phyloP scores from a whole-genome alignment of 2,797 vertebrate genomes.

The Galaxias olidus region DNA sequence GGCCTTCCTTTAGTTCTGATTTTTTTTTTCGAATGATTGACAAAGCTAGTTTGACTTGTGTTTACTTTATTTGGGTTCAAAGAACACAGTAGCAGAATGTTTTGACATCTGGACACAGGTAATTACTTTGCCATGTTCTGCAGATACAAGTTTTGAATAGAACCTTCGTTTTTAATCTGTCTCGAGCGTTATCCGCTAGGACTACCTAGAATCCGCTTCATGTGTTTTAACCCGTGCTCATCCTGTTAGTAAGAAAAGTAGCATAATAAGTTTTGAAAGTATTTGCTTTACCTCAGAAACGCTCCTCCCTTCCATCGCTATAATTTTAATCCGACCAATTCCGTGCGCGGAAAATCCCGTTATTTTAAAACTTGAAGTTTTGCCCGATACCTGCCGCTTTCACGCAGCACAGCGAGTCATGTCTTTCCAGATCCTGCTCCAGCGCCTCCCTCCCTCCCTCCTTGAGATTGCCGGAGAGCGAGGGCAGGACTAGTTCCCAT shows the following conservation, averaged over 20 bases:
- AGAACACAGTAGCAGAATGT: slow-evolving; percentile 18
- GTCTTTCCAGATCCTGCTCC: slow-evolving; percentile 78
- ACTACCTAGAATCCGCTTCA: not conserved
- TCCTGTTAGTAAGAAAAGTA: slow-evolving; percentile 42
- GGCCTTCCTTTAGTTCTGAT: too few relatives aligned
- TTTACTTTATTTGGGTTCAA: too few relatives aligned
- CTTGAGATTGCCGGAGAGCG: slow-evolving; percentile 65
- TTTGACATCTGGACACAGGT: not conserved
- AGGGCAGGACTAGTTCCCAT: slow-evolving; percentile 86
- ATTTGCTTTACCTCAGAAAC: slow-evolving; percentile 80
- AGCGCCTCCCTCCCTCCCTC: slow-evolving; percentile 61
- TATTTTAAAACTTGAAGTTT: slow-evolving; percentile 57
- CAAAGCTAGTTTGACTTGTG: too few relatives aligned
- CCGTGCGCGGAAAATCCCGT: slow-evolving; percentile 51
- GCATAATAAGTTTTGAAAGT: not conserved
- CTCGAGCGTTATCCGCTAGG: not conserved
- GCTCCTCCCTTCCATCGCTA: slow-evolving; percentile 78
- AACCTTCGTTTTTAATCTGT: not conserved
- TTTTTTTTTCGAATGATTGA: too few relatives aligned
- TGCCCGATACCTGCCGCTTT: slow-evolving; percentile 77
- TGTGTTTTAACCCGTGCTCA: slow-evolving; percentile 1
- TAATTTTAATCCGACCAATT: slow-evolving; percentile 68
- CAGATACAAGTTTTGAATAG: too few relatives aligned
- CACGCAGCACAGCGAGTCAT: slow-evolving; percentile 81
- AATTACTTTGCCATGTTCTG: too few relatives aligned